Evolutionary conservation across 2,888 invertebrate genomes (phyloP), one percentile per base, ranked within the genome.

Genomic region (Crocallis elinguaria): DNA sequence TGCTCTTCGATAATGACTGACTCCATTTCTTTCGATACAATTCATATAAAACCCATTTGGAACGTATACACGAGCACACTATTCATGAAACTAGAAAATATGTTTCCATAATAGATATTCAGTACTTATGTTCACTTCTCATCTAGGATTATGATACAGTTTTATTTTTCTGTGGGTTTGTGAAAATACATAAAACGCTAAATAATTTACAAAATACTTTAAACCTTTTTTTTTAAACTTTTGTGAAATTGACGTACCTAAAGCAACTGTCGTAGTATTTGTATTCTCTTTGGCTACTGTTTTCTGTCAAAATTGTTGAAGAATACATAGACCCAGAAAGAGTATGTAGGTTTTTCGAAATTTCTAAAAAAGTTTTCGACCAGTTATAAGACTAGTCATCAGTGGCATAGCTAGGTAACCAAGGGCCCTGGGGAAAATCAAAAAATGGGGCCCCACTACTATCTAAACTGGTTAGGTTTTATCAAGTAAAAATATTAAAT

Each of bases 181-280:
- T 29, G 12, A 16, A 25, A 27, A 7, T 38, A n/a, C 3, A 14
- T 14, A 41, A 33, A 32, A 33, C 57, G 53, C 50, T 48, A 66
- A 60, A 67, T 55, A 67, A 67, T 69, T 70, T 48, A 38, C 33
- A 57, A 50, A 53, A 46, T 16, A 49, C 38, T 43, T 25, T 50
- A 45, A 19, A 3, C 55, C 57, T 53, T 49, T 64, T 69, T 57
- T 57, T 59, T 54, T 38, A 45, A 46, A 32, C 38, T 56, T 58
- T 55, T 58, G 8, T 42, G 27, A 21, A 12, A 23, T 58, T 65
- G 61, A 56, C 65, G 21, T 41, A 29, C 12, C 11, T 29, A 11
- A 23, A 25, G 2, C n/a, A n/a, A n/a, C n/a, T n/a, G n/a, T n/a
- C n/a, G n/a, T n/a, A n/a, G n/a, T n/a, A n/a, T n/a, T n/a, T n/a